Conservation (phyloP, 1,140 invertebrate genomes). For the Patella vulgata region DNA sequence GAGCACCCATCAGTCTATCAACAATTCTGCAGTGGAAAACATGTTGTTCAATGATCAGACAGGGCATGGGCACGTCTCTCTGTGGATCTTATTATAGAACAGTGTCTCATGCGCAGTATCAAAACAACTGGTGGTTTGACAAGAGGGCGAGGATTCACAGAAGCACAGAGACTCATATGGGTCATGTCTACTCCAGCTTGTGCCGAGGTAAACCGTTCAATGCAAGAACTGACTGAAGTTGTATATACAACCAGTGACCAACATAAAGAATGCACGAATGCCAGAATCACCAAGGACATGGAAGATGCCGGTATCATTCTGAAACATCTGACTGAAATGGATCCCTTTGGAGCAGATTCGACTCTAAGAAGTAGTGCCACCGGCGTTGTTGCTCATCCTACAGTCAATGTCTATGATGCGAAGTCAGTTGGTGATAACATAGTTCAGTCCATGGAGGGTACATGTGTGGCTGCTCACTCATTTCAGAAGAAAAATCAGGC, state of each 20-base stretch:
- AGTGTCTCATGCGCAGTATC: too few relatives aligned
- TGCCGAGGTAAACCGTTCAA: too few relatives aligned
- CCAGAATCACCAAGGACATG: too few relatives aligned
- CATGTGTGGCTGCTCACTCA: constrained; percentile 12
- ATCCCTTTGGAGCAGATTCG: too few relatives aligned
- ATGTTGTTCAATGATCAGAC: constrained; percentile 42
- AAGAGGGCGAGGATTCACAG: constrained; percentile 36
- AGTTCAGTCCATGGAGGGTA: constrained; percentile 21
- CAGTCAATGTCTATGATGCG: constrained; percentile 25
- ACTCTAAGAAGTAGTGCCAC: constrained; percentile 32
- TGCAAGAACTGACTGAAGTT: too few relatives aligned
- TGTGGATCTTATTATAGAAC: constrained; percentile 57
- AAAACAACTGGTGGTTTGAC: too few relatives aligned
- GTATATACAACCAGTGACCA: too few relatives aligned
- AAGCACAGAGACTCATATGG: constrained; percentile 33
- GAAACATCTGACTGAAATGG: constrained; percentile 18
- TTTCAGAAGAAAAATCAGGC: constrained; percentile 30
- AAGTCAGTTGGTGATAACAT: constrained; percentile 32
- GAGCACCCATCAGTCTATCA: too few relatives aligned
- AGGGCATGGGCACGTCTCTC: constrained; percentile 66
- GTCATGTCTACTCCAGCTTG: too few relatives aligned
- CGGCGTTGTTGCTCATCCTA: constrained; percentile 10
- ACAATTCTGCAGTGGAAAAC: constrained; percentile 22
- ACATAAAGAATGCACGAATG: too few relatives aligned
- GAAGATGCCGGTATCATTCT: too few relatives aligned